Conservation (phyloP, 2,888 invertebrate species). For the Phasia obesa region DNA sequence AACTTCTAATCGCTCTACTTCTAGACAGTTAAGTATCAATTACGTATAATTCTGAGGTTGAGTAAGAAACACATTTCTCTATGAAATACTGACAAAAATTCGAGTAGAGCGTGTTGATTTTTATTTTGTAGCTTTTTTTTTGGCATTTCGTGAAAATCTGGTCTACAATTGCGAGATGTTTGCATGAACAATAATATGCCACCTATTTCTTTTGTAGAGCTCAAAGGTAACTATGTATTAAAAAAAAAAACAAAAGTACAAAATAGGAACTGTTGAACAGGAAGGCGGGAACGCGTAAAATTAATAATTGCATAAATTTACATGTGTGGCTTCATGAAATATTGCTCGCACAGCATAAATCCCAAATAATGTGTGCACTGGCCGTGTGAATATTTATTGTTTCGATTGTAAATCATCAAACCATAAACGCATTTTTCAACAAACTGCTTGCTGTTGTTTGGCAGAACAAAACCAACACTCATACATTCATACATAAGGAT, state of each 20-base stretch:
- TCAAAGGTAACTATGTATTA: too few relatives aligned
- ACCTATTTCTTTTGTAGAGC: not conserved
- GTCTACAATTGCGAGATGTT: too few relatives aligned
- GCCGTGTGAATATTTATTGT: conserved; percentile 82
- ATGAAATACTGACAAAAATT: too few relatives aligned
- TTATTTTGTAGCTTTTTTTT: too few relatives aligned
- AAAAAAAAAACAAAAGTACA: not conserved
- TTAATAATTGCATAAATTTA: conserved; percentile 83
- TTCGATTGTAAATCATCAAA: conserved; percentile 82
- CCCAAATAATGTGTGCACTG: conserved; percentile 76
- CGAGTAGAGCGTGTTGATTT: too few relatives aligned
- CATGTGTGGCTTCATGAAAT: conserved; percentile 77
- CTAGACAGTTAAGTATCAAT: too few relatives aligned
- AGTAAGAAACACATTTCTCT: too few relatives aligned
- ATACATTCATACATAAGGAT: not conserved
- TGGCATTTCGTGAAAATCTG: too few relatives aligned
- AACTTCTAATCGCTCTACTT: too few relatives aligned
- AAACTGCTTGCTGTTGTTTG: conserved; percentile 44
- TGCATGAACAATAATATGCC: too few relatives aligned
- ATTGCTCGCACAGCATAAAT: conserved; percentile 79
- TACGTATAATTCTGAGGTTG: too few relatives aligned
- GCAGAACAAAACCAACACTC: conserved; percentile 21
- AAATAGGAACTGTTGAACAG: conserved; percentile 56
- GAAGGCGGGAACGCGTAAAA: conserved; percentile 79
- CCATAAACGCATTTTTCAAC: conserved; percentile 80